Conservation (phyloP, 2,797 vertebrate species). For the Crenuchus spilurus region DNA sequence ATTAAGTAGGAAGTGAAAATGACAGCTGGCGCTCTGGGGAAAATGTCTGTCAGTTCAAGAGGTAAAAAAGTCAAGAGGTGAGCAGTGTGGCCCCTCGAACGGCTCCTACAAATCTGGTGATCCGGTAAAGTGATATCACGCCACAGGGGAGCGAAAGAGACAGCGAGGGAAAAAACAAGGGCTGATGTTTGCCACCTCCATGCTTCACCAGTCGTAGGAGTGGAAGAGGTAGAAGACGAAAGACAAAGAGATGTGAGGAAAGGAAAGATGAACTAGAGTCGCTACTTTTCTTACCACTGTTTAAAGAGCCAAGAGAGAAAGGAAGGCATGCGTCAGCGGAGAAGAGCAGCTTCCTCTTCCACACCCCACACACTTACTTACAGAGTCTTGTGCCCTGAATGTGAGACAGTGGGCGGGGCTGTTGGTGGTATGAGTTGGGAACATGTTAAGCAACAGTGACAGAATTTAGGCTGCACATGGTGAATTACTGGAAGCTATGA, state of each 20-base stretch:
- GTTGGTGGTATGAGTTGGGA: conserved; percentile 17
- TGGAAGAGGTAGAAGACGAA: conserved; percentile 7
- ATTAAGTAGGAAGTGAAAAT: conserved; percentile 69
- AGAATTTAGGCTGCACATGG: conserved; percentile 2
- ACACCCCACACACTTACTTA: conserved; percentile 11
- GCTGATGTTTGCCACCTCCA: conserved; percentile 54
- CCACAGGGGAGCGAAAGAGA: conserved; percentile 54
- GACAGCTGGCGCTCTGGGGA: conserved; percentile 73
- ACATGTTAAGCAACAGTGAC: background rate
- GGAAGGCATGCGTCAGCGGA: conserved; percentile 59
- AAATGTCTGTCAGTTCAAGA: conserved; percentile 73
- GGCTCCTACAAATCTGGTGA: conserved; percentile 80
- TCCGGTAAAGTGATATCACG: conserved; percentile 76
- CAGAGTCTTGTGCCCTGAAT: conserved; percentile 5
- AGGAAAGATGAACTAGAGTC: conserved; percentile 6
- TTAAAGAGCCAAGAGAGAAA: conserved; percentile 26
- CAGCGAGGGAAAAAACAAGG: background rate
- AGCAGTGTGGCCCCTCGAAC: conserved; percentile 66
- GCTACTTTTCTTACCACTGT: background rate
- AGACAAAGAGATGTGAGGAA: background rate
- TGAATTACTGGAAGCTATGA: conserved; percentile 35
- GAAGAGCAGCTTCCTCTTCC: conserved; percentile 51
- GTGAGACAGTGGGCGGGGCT: background rate
- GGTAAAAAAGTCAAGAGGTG: conserved; percentile 79
- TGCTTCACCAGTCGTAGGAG: conserved; percentile 49